phyloP scores from a whole-genome alignment of 1,140 invertebrate genomes.

The Bombus affinis region DNA sequence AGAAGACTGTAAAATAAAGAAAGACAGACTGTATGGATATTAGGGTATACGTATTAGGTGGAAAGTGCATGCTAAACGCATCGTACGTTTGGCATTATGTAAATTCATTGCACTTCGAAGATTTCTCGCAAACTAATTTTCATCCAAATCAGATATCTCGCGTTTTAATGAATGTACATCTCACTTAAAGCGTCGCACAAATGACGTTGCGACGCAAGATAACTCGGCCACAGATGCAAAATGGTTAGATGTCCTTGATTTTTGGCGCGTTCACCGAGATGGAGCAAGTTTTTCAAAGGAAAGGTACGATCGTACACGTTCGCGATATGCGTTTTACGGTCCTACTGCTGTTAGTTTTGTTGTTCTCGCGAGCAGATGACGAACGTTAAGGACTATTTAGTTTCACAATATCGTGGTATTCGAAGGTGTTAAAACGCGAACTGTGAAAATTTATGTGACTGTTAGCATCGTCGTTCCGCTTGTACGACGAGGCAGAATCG shows the following conservation, averaged over 20 bases:
- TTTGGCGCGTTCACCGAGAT: neutral
- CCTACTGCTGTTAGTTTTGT: neutral
- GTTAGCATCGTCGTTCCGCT: neutral
- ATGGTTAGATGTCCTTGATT: neutral
- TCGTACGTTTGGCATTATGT: neutral
- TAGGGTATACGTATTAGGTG: neutral
- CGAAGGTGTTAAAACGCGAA: neutral
- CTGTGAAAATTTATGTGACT: conserved; percentile 8
- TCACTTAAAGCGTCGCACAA: neutral
- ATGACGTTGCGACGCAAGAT: neutral
- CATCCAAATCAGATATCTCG: neutral
- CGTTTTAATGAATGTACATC: neutral
- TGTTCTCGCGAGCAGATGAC: neutral
- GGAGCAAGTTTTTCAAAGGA: neutral
- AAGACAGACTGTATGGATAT: neutral
- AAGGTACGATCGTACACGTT: neutral
- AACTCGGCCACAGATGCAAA: neutral
- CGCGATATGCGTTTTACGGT: neutral
- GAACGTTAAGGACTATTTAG: neutral
- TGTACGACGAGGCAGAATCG: neutral
- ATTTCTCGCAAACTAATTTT: neutral
- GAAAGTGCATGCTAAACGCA: neutral
- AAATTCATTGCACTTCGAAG: neutral
- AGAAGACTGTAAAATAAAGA: too few species aligned
- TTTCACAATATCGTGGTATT: neutral